Evolutionary conservation across 2,888 invertebrate genomes (phyloP).

Genomic region (Erebia epiphron): DNA sequence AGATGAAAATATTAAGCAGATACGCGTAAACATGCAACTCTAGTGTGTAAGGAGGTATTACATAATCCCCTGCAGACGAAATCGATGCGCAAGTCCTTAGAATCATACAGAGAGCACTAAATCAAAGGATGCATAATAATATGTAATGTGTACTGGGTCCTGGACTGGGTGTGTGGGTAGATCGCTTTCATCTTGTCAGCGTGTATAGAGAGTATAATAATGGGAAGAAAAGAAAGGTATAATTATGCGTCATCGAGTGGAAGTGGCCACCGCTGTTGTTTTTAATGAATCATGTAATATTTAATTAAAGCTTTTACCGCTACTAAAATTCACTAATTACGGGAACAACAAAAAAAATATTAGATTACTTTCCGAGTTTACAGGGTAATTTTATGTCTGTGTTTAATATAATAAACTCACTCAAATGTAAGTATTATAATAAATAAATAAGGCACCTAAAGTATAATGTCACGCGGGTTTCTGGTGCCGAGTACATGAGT

Average conservation of each 20-base stretch:
- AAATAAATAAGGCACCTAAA: no score
- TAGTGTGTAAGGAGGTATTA: constrained; percentile 10
- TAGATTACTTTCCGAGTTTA: no score
- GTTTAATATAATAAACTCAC: background rate
- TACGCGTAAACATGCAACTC: constrained; percentile 8
- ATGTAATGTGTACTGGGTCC: constrained; percentile 20
- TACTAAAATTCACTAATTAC: no score
- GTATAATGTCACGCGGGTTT: no score
- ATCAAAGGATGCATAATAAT: constrained; percentile 32
- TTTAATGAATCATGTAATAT: background rate
- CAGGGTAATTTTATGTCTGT: no score
- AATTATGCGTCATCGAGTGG: background rate
- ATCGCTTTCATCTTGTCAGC: constrained; percentile 19
- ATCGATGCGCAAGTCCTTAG: constrained; percentile 14
- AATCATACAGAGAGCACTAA: constrained; percentile 24
- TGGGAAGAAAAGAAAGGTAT: background rate
- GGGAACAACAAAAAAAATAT: no score
- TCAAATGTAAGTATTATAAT: no score
- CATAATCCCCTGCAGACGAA: constrained; percentile 12
- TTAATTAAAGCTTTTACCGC: background rate
- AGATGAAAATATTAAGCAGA: background rate
- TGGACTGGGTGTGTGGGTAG: no score
- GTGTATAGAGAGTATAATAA: constrained; percentile 9
- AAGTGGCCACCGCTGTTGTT: background rate
- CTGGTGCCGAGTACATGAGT: no score